Evolutionary conservation across 2,113 vertebrate genomes (phyloP), one percentile per base, ranked within the genome.

Genomic region (Chionodraco myersi): DNA sequence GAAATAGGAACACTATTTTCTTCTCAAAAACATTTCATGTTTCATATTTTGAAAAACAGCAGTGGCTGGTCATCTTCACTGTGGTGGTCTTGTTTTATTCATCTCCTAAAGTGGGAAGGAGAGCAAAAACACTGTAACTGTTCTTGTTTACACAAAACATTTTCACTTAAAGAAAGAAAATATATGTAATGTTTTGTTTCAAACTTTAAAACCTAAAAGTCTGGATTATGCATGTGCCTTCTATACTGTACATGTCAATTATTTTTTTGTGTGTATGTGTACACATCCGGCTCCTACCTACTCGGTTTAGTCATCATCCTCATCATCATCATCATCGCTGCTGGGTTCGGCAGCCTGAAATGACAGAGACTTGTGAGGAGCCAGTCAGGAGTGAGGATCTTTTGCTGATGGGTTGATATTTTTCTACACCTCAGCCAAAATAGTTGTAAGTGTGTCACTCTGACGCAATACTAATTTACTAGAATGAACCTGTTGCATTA

Each of bases 311-410:
- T 89, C 87, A 2, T 91, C 79, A 2, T 80, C 85, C 0, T 91
- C 90, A 0, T 92, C 91, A 0, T 92, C 90, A 65, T 93, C 90
- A 65, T 93, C 92, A 72, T 90, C 89, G 23, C 44, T 34, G 0
- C 12, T 63, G 23, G 63, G 54, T 51, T 60, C 68, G 51, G 64
- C 72, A 79, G 72, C 83, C 90, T 93, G 71, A 79, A 90, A 92
- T 81, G 53, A 91, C 51, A 90, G 63, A 83, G 53, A 75, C 45
- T 61, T 77, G 21, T 36, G 58, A 49, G 84, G 45, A 91, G 77
- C 81, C 64, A 82, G 21, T 77, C 54, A 79, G 65, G 12, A 82
- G n/a, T 4, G 23, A 84, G 63, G 5, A 75, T 49, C n/a, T 5
- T 54, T 16, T 34, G 62, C 64, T 72, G 58, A 36, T 74, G 65